phyloP scores from a whole-genome alignment of 2,888 invertebrate species.

The Drosophila diplacantha region DNA sequence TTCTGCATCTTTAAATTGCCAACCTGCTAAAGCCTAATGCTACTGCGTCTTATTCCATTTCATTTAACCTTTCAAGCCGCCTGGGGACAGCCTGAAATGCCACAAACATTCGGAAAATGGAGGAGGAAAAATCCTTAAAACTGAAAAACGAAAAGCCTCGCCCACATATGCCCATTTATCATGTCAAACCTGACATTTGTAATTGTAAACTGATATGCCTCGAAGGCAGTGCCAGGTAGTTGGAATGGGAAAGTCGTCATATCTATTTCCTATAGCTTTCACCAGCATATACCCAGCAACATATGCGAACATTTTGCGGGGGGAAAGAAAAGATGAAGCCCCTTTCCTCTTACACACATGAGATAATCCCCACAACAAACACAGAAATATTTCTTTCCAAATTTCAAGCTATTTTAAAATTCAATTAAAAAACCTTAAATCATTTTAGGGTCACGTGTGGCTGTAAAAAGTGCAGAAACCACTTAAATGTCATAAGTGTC shows the following conservation, averaged over 20 bases:
- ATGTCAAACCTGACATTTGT: constrained; percentile 70
- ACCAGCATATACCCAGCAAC: constrained; percentile 40
- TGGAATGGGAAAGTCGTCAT: constrained; percentile 26
- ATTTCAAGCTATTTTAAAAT: constrained; percentile 60
- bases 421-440: constrained; percentile 66
- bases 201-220: constrained; percentile 72
- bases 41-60: constrained; percentile 20
- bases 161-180: constrained; percentile 70
- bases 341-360: constrained; percentile 3
- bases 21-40: constrained; percentile 5
- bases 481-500: constrained; percentile 64
- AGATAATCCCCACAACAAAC: constrained; percentile 23
- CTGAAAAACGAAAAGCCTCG: constrained; percentile 40
- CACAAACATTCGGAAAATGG: constrained; percentile 40
- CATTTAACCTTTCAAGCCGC: constrained; percentile 41
- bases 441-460: constrained; percentile 50
- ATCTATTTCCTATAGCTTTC: constrained; percentile 46
- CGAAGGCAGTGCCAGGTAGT: constrained; percentile 40
- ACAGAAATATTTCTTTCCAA: constrained; percentile 33
- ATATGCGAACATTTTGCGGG: constrained; percentile 63
- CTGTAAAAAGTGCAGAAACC: constrained; percentile 65
- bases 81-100: constrained; percentile 40
- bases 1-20: not conserved
- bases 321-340: constrained; percentile 3
- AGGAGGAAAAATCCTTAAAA: constrained; percentile 26